These are phyloP conservation scores for Monopis laevigella DNA, from an alignment of 2,888 invertebrate genomes.

Conservation along the genomic window DNA sequence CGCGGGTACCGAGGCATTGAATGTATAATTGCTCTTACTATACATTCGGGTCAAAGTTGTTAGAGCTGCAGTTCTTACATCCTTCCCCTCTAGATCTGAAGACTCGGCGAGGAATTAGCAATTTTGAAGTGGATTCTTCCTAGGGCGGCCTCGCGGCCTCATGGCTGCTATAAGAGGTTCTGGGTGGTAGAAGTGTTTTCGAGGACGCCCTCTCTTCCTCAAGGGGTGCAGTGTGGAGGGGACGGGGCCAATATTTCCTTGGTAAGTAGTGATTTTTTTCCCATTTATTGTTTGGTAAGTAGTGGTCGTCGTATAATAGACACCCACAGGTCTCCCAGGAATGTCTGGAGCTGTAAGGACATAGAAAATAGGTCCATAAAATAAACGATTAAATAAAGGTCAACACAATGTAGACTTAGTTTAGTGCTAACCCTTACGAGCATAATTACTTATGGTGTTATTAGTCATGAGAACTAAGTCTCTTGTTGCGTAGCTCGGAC, in stretches of 20 bases:
- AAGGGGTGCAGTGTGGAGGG: not conserved
- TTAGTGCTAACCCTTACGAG: slow-evolving; percentile 5
- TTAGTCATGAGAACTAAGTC: not conserved
- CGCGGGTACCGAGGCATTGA: too few species aligned
- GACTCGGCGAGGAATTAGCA: too few species aligned
- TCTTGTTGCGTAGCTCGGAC: not conserved
- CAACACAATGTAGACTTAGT: slow-evolving; percentile 10
- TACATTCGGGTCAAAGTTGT: too few species aligned
- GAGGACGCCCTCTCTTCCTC: slow-evolving; percentile 9
- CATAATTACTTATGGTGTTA: not conserved
- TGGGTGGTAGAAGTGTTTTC: too few species aligned
- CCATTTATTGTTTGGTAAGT: too few species aligned
- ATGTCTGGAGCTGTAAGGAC: not conserved
- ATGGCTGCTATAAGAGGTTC: too few species aligned
- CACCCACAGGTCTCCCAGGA: not conserved
- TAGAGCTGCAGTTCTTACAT: too few species aligned
- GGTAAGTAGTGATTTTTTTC: slow-evolving; percentile 1
- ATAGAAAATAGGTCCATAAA: slow-evolving; percentile 1
- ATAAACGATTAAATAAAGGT: slow-evolving; percentile 6
- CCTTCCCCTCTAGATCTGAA: too few species aligned
- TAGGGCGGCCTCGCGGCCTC: too few species aligned
- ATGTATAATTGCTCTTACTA: too few species aligned
- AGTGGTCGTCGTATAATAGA: slow-evolving; percentile 3
- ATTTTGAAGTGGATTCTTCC: too few species aligned
- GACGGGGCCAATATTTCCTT: not conserved